A percentile compares a stretch with the other conserved stretches of the same genome.
These are phyloP conservation scores for Malthinus flaveolus DNA, from an alignment of 2,888 invertebrate species.

Conservation along the genomic window DNA sequence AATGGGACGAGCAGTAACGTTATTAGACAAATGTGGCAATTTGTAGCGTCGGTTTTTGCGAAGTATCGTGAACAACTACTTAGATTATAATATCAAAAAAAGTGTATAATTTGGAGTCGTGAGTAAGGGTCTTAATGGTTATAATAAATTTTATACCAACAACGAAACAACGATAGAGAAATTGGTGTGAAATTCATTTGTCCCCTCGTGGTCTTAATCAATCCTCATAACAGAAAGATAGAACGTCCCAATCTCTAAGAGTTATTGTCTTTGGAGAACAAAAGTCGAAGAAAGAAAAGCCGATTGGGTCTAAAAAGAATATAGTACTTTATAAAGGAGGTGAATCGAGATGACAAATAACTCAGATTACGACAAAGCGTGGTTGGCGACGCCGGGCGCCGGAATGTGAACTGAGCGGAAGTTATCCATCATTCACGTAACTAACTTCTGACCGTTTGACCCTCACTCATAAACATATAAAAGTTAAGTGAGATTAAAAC, in stretches of 20 bases:
- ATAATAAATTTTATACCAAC: slow-evolving; percentile 49
- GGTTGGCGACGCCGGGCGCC: slow-evolving; percentile 50
- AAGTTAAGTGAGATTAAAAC: not conserved
- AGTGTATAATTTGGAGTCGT: slow-evolving; percentile 49
- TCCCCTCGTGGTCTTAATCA: slow-evolving; percentile 53
- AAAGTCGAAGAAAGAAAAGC: slow-evolving; percentile 50
- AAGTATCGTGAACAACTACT: slow-evolving; percentile 31
- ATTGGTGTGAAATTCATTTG: slow-evolving; percentile 55
- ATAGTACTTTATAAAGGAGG: slow-evolving; percentile 53
- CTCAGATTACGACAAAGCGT: slow-evolving; percentile 49
- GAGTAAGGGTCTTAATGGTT: slow-evolving; percentile 43
- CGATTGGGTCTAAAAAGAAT: slow-evolving; percentile 53
- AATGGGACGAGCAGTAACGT: slow-evolving; percentile 13
- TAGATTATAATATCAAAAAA: slow-evolving; percentile 42
- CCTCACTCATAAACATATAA: slow-evolving; percentile 25
- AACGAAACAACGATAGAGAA: slow-evolving; percentile 51
- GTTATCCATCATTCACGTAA: slow-evolving; percentile 48
- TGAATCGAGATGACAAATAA: slow-evolving; percentile 54
- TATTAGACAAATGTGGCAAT: slow-evolving; percentile 46
- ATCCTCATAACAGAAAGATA: slow-evolving; percentile 54
- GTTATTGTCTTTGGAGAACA: slow-evolving; percentile 50
- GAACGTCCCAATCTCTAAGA: slow-evolving; percentile 50
- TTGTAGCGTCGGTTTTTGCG: slow-evolving; percentile 40
- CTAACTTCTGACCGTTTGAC: slow-evolving; percentile 30
- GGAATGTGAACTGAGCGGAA: slow-evolving; percentile 46